phyloP scores from a whole-genome alignment of 2,797 vertebrate species.

The Pseudochirops cupreus region DNA sequence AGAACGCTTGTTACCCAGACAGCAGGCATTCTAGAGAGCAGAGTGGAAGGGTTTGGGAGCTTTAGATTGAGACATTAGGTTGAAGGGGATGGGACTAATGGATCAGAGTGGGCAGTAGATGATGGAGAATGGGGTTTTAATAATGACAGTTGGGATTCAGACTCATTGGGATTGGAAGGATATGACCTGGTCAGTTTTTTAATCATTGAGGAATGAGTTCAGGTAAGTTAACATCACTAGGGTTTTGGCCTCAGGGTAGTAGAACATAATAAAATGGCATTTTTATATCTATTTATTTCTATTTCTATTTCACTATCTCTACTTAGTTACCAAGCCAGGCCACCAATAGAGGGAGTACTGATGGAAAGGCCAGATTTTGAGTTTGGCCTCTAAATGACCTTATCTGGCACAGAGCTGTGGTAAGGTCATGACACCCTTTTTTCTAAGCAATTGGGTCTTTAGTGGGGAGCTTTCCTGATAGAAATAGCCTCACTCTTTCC shows the following conservation, averaged over 20 bases:
- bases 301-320: background rate
- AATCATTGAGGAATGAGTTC: background rate
- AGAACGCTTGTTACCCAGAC: background rate
- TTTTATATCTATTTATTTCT: background rate
- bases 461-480: conserved; percentile 56
- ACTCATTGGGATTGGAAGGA: background rate
- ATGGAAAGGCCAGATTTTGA: background rate
- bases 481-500: conserved; percentile 33
- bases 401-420: background rate
- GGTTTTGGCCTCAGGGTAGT: background rate
- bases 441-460: conserved; percentile 19
- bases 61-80: background rate
- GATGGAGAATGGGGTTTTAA: background rate
- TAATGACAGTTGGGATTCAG: background rate
- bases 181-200: background rate
- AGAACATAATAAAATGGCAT: background rate
- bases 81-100: background rate
- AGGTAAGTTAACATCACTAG: background rate
- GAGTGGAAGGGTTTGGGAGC: background rate
- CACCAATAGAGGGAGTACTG: background rate
- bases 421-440: conserved; percentile 37
- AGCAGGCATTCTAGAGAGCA: background rate
- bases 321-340: background rate
- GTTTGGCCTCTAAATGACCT: background rate
- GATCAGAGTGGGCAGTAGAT: background rate